These are phyloP conservation scores for Phylloscopus trochiloides DNA, from an alignment of 2,113 vertebrate species.

Conservation along the genomic window DNA sequence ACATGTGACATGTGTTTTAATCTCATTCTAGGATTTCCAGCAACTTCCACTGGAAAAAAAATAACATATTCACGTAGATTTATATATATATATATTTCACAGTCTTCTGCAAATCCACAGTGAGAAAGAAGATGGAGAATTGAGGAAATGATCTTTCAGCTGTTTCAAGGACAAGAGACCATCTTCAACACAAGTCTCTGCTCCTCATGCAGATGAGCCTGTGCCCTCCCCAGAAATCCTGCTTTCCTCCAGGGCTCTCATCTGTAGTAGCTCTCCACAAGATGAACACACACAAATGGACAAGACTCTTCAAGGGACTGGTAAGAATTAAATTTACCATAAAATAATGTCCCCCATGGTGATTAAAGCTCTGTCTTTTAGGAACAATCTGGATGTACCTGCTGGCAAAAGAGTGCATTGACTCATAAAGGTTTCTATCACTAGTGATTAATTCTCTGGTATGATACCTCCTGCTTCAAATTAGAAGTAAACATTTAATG, in stretches of 20 bases:
- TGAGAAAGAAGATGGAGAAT: background rate
- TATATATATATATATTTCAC: background rate
- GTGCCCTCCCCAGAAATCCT: no score
- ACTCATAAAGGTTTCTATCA: background rate
- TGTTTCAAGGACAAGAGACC: background rate
- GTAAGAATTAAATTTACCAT: background rate
- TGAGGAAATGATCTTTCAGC: background rate
- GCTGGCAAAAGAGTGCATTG: background rate
- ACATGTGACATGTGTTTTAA: background rate
- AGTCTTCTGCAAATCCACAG: background rate
- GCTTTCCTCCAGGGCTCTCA: background rate
- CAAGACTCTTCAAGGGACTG: background rate
- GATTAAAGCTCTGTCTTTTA: background rate
- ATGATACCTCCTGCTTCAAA: background rate
- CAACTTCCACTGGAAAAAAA: background rate
- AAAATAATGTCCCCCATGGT: background rate
- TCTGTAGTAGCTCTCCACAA: background rate
- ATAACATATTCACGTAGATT: accelerated
- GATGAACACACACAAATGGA: background rate
- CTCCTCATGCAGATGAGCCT: background rate
- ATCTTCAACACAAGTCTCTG: background rate
- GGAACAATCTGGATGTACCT: background rate
- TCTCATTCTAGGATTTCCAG: background rate
- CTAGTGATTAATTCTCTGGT: background rate
- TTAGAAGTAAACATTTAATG: background rate